Conservation (phyloP, 2,113 vertebrate genomes). For the Corythornis cristatus region DNA sequence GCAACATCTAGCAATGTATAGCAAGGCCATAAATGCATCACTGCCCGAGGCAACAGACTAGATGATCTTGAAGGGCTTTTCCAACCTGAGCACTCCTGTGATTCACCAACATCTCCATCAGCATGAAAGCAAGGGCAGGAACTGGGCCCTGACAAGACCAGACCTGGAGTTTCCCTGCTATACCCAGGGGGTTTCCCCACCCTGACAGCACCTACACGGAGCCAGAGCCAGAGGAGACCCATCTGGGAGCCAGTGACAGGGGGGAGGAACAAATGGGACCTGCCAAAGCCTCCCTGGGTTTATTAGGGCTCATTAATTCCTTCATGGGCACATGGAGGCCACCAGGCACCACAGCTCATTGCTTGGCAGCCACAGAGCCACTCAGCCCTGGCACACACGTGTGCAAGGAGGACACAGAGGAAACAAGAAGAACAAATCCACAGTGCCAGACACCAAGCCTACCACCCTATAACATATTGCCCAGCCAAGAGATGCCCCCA, state of each 20-base stretch:
- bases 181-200: neutral
- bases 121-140: neutral
- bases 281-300: neutral
- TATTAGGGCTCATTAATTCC: neutral
- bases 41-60: no score
- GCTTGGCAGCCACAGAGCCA: neutral
- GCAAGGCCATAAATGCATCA: neutral
- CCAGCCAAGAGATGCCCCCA: neutral
- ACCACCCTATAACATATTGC: accelerated
- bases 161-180: neutral
- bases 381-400: accelerated
- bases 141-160: accelerated
- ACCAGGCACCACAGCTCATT: neutral
- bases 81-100: no score
- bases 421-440: accelerated
- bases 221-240: neutral
- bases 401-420: accelerated
- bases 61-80: no score
- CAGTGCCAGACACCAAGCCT: neutral
- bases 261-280: accelerated
- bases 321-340: accelerated
- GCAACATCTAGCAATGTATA: no score
- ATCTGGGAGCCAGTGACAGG: accelerated
- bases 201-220: neutral
- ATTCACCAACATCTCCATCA: neutral